Base-by-base conservation (phyloP, 1,140 invertebrate genomes). In the Tetragnatha versicolor region DNA sequence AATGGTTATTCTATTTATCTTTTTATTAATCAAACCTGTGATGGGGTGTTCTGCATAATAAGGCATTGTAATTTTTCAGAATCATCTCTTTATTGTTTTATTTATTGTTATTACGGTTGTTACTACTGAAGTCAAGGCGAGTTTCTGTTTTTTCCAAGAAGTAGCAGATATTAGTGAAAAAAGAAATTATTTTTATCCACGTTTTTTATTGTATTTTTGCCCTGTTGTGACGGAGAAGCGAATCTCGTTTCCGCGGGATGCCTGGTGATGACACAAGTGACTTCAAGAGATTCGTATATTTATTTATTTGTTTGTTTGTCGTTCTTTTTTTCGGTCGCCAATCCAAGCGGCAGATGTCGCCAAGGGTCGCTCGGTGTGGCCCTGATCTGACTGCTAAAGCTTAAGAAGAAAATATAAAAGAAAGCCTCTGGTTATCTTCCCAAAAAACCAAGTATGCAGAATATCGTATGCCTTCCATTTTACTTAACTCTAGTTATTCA, bases 401-500 rank as follows among this genome's bases (percentile, higher is more conserved):
- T 37, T 53, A 20, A 45, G 49, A 51, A 51, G 5, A 68, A 22
- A 65, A 58, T 53, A 29, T 27, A 22, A 65, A 76, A 65, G 31
- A 63, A 58, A 37, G 49, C 63, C 76, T 35, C 35, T 69, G 76
- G 53, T 79, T 58, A 65, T 65, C 76, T 79, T 79, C 65, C 65
- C 53, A 20, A 31, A 60, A 69, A 35, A 42, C 49, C 22, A 66
- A 39, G 61, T 69, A 79, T 79, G 65, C 76, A 79, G 76, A 79
- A 68, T 79, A 79, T 79, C 76, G 49, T 79, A 79, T 79, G 76
- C 76, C 76, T 79, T 79, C 76, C 76, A 79, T 79, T 77, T 79
- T 79, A 63, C 73, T 77, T 77, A 39, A 77, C 60, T 65, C 73
- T 77, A 77, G 73, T 66, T 53, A 39, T 66, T 53, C 45, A 77